Base-by-base conservation (phyloP, 2,797 vertebrate species). In the Florisuga fusca region DNA sequence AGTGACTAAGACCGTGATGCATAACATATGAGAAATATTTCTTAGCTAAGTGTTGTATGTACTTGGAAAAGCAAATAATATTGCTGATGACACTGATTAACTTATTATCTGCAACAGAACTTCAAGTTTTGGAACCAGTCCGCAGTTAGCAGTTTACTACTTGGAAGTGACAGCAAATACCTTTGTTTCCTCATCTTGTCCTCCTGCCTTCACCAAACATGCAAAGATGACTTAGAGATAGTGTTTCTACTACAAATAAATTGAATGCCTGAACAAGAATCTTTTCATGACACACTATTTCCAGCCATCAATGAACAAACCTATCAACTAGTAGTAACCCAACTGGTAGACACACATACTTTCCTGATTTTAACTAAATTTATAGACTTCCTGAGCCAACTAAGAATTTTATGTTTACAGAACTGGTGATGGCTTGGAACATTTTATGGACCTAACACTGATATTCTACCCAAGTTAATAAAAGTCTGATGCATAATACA, bases 301-400 rank as follows among this genome's bases (percentile, higher is more conserved):
- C 62, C 87, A 90, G n/a, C 51, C 68, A 34, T 75, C 76, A 75
- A 72, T 38, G 36, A 87, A n/a, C 14, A 89, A 94, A 79, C 9
- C 15, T n/a, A 83, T 41, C 62, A 53, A 62, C 29, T 74, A 93
- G 80, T 12, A 61, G 43, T 13, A 90, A 87, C 58, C 34, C 41
- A 91, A 20, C 43, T 87, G 51, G 62, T 95, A 81, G 66, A 67
- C 55, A 81, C 6, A 76, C 43, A 88, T 59, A 63, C n/a, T 94
- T 95, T 53, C 51, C 82, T 66, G 19, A 58, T 84, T 73, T 87
- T 91, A 66, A 63, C 31, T 84, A 55, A 67, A 95, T 95, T 78
- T 85, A 87, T 90, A 61, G 51, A n/a, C 17, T 93, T 95, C 64
- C 64, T 71, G 41, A 89, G 93, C 72, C 92, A 94, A 51, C 61